phyloP scores from a whole-genome alignment of 2,888 invertebrate species.

The Globia sparganii region DNA sequence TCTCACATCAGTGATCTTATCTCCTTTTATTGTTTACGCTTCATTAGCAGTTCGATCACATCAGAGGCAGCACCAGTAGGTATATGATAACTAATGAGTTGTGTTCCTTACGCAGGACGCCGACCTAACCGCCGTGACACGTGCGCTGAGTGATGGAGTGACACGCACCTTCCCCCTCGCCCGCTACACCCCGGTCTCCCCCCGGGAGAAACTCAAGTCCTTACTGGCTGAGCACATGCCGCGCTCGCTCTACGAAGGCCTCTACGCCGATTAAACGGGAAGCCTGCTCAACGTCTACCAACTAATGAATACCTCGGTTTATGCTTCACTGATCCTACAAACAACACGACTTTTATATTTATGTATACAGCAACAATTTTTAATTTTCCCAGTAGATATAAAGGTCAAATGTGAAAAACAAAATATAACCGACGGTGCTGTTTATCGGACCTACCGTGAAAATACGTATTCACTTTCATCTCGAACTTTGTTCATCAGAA shows the following conservation, averaged over 20 bases:
- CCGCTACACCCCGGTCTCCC: constrained; percentile 95
- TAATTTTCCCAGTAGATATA: constrained; percentile 43
- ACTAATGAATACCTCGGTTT: constrained; percentile 54
- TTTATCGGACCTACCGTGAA: constrained; percentile 51
- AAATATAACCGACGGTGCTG: constrained; percentile 39
- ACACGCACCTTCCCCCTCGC: constrained; percentile 95
- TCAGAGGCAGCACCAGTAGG: constrained; percentile 10
- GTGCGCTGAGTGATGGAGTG: constrained; percentile 94
- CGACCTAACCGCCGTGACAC: constrained; percentile 94
- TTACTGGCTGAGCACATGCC: constrained; percentile 95
- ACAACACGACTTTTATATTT: constrained; percentile 25
- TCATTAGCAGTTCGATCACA: constrained; percentile 51
- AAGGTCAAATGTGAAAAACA: constrained; percentile 61
- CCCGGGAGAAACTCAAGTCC: constrained; percentile 94
- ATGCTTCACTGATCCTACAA: constrained; percentile 46
- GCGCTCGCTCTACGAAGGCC: constrained; percentile 94
- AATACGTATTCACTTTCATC: constrained; percentile 57
- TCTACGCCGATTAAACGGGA: constrained; percentile 90
- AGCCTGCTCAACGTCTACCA: constrained; percentile 59
- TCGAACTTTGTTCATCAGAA: constrained; percentile 50
- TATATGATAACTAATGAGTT: constrained; percentile 49
- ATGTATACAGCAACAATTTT: constrained; percentile 40
- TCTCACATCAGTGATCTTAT: constrained; percentile 45
- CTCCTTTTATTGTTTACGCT: constrained; percentile 48
- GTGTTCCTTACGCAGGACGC: constrained; percentile 90